phyloP scores from a whole-genome alignment of 1,140 invertebrate species.

The Lasaia peninsularis region DNA sequence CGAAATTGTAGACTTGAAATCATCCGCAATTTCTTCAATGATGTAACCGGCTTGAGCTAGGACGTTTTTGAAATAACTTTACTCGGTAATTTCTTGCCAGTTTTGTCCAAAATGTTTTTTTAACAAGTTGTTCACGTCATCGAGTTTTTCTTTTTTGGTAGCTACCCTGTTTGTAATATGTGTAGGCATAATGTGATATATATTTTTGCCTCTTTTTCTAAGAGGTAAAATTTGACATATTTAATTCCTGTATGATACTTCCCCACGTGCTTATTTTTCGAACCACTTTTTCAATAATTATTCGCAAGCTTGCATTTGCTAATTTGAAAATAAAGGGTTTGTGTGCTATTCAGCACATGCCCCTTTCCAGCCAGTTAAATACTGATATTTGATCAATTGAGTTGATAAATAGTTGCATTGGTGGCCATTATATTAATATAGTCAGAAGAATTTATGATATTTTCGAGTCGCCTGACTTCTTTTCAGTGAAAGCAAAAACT shows the following conservation, averaged over 20 bases:
- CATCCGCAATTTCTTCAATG: neutral
- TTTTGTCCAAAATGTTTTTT: conserved; percentile 4
- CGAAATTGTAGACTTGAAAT: neutral
- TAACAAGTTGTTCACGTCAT: conserved; percentile 3
- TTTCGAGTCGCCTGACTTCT: conserved; percentile 1
- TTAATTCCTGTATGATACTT: conserved; percentile 3
- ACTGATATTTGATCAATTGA: conserved; percentile 11
- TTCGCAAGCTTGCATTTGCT: conserved; percentile 10
- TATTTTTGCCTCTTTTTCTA: neutral
- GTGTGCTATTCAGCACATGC: conserved; percentile 3
- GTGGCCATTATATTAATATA: conserved; percentile 4
- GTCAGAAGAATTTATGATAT: neutral
- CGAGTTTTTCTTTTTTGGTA: conserved; percentile 1
- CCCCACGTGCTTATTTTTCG: neutral
- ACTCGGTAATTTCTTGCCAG: neutral
- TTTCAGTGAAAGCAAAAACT: conserved; percentile 9
- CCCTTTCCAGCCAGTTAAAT: conserved; percentile 8
- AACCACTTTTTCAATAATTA: conserved; percentile 2
- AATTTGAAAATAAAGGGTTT: conserved; percentile 5
- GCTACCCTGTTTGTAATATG: neutral
- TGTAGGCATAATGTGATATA: neutral
- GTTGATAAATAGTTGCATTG: neutral
- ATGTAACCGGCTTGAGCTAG: neutral
- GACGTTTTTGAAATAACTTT: conserved; percentile 6
- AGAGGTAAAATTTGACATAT: conserved; percentile 3